Evolutionary conservation across 2,113 vertebrate genomes (phyloP).

Genomic region (Mugil cephalus): DNA sequence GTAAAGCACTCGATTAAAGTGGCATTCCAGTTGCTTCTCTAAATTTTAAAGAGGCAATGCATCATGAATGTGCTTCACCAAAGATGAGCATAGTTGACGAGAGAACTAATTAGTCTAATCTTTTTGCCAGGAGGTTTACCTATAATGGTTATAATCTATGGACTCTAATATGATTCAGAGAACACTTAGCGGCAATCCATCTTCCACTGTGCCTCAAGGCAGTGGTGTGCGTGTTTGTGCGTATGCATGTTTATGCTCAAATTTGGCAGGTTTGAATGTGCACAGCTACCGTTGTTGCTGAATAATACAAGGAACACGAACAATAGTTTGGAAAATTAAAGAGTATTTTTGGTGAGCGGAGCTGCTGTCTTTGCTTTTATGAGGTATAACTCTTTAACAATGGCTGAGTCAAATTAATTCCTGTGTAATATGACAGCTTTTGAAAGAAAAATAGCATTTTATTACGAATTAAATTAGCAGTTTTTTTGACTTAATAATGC

Average conservation of each 20-base stretch:
- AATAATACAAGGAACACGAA: no score
- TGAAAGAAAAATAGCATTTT: not conserved
- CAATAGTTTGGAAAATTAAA: not conserved
- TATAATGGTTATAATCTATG: slow-evolving; percentile 82
- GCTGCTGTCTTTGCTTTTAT: not conserved
- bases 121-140: slow-evolving; percentile 82
- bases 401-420: not conserved
- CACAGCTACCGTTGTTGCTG: not conserved
- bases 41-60: slow-evolving; percentile 77
- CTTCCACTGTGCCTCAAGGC: slow-evolving; percentile 72
- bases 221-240: slow-evolving; percentile 26
- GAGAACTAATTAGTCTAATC: slow-evolving; percentile 82
- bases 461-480: not conserved
- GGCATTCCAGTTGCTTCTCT: slow-evolving; percentile 68
- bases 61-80: slow-evolving; percentile 69
- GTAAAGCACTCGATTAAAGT: slow-evolving; percentile 78
- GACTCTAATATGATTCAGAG: slow-evolving; percentile 79
- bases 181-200: slow-evolving; percentile 79
- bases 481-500: slow-evolving; percentile 7
- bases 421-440: not conserved
- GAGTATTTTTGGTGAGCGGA: slow-evolving; percentile 5
- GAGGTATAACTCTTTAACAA: not conserved
- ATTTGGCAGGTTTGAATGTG: slow-evolving; percentile 35
- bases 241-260: not conserved
- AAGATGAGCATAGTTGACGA: slow-evolving; percentile 74